Evolutionary conservation across 2,113 vertebrate genomes (phyloP).

Genomic region (Cynoglossus semilaevis): DNA sequence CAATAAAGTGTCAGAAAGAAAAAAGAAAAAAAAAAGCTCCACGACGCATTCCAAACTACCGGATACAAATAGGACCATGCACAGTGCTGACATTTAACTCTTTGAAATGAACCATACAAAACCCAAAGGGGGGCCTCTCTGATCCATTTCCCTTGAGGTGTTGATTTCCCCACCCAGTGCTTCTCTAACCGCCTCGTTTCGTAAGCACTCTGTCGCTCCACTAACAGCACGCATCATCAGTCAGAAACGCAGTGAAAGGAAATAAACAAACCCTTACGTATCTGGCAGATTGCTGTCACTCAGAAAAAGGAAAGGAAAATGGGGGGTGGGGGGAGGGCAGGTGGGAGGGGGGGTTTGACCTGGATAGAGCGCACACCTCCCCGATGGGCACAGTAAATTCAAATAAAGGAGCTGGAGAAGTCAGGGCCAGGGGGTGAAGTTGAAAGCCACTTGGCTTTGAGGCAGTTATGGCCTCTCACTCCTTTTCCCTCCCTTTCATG

Average conservation of each 20-base stretch:
- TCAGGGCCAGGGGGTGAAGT: conserved; percentile 39
- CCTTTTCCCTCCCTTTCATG: conserved; percentile 18
- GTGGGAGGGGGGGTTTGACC: conserved; percentile 34
- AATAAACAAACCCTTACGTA: conserved; percentile 57
- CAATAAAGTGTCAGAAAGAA: conserved; percentile 8
- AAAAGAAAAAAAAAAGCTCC: too few relatives aligned
- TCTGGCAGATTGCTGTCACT: conserved; percentile 50
- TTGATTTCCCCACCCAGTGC: conserved; percentile 41
- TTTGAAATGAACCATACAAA: conserved; percentile 30
- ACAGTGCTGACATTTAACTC: conserved; percentile 19
- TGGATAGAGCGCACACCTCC: neutral
- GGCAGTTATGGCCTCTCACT: conserved; percentile 5
- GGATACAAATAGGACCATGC: conserved; percentile 25
- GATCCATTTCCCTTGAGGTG: conserved; percentile 41
- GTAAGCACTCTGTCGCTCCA: conserved; percentile 42
- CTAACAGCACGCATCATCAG: conserved; percentile 37
- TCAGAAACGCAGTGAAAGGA: conserved; percentile 45
- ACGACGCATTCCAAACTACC: conserved; percentile 6
- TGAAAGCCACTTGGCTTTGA: conserved; percentile 28
- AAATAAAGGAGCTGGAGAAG: conserved; percentile 20
- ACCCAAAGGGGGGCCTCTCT: conserved; percentile 32
- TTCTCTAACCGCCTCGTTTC: conserved; percentile 44
- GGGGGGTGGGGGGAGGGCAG: conserved; percentile 29
- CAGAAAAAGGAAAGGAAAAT: conserved; percentile 12
- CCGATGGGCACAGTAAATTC: conserved; percentile 6